Evolutionary conservation across 2,797 vertebrate species (phyloP), one percentile per base, ranked within the genome.

Genomic region (Eulemur coronatus): DNA sequence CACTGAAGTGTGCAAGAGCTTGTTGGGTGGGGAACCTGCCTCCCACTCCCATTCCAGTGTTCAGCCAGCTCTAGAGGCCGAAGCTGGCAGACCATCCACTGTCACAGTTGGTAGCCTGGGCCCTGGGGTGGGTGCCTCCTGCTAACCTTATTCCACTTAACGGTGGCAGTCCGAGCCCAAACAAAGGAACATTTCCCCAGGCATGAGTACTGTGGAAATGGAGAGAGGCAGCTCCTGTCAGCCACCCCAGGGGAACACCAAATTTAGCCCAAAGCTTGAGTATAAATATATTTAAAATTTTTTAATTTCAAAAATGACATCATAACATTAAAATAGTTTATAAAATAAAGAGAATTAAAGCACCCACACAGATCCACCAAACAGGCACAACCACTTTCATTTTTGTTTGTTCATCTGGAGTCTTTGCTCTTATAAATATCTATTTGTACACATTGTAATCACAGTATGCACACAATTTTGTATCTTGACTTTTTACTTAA

Each of bases 131-230:
- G 96, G 91, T 78, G n/a, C 97, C 95, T 97, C 94, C 90, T 90
- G 97, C 97, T 98, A 96, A 97, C 97, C 97, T 97, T 87, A 97
- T 98, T 98, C 98, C 98, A 98, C 98, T 98, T 98, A 98, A 98
- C 98, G 98, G 92, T 92, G 97, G 88, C 90, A 94, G 96, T 86
- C 98, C 85, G 82, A 98, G 87, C 78, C 80, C 94, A 97, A 89
- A 4, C 12, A 95, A 84, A 97, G 89, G 80, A 96, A 87, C 89
- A 89, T 55, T n/a, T 97, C 97, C 96, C 96, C 92, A 97, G 86
- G 95, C 95, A 48, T 78, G 84, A 96, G 89, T 73, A 69, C 80
- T n/a, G 50, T 12, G 12, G 96, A 96, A 95, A 91, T 7, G 41
- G 38, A 90, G 94, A 95, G 38, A 87, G 73, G 91, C 88, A 61